Evolutionary conservation across 2,797 vertebrate species (phyloP).

Genomic region (Lacerta agilis): DNA sequence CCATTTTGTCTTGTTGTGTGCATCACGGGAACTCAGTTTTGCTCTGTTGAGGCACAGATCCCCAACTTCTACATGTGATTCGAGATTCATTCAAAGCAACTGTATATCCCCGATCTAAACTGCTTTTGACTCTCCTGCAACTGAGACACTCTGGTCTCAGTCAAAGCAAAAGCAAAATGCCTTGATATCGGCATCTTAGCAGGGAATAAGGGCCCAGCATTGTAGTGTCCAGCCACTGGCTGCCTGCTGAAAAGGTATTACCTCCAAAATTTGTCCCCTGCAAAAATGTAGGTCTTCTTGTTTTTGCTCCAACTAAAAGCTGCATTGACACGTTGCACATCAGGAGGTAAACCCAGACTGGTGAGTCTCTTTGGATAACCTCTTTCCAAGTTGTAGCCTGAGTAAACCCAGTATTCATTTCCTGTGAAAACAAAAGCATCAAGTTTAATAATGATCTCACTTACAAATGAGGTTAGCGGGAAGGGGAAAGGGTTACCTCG

Average conservation of each 20-base stretch:
- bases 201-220: background rate
- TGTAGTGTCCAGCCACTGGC: background rate
- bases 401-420: constrained; percentile 94
- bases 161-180: background rate
- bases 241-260: constrained; percentile 64
- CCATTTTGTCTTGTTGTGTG: too few species aligned
- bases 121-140: background rate
- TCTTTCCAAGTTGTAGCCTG: constrained; percentile 87
- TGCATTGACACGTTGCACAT: constrained; percentile 88
- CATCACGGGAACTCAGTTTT: too few species aligned
- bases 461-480: constrained; percentile 4
- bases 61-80: too few species aligned
- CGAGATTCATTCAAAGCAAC: too few species aligned
- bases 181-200: background rate
- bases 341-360: constrained; percentile 87
- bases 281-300: constrained; percentile 94
- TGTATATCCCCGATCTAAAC: background rate
- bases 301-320: constrained; percentile 95
- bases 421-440: constrained; percentile 75
- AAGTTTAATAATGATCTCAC: background rate
- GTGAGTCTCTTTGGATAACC: constrained; percentile 93
- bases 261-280: constrained; percentile 97
- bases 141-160: background rate
- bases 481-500: background rate
- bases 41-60: too few species aligned